Percentiles rank a stretch among this genome's conserved stretches.
Evolutionary conservation across 64 coral and sea anemone species (phyloP).

Genomic region (Anthopleura sola): DNA sequence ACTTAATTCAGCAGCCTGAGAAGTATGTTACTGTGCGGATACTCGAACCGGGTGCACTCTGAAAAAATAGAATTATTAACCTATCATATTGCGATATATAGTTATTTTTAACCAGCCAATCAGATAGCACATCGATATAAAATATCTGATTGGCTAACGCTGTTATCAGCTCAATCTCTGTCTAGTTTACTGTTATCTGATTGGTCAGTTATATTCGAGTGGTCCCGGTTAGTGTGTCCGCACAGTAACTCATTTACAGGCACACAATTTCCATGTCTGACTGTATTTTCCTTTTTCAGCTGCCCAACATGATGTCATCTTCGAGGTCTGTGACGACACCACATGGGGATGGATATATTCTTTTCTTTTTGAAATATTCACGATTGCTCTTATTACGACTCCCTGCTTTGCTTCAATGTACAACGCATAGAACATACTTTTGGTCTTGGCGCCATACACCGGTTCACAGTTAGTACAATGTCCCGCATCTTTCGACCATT

Average conservation of each 20-base stretch:
- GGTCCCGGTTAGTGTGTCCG: no score
- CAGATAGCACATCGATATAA: no score
- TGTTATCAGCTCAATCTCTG: no score
- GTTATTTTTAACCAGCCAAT: no score
- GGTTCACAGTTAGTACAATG: conserved; percentile 51
- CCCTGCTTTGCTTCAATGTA: conserved; percentile 47
- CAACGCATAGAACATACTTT: conserved; percentile 36
- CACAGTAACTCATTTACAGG: conserved; percentile 20
- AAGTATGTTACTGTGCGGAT: no score
- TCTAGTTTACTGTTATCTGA: no score
- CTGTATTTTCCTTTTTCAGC: background rate
- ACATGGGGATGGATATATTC: conserved; percentile 53
- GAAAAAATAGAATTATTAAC: no score
- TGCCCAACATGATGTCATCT: background rate
- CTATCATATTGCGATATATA: no score
- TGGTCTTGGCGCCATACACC: conserved; percentile 23
- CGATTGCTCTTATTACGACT: conserved; percentile 24
- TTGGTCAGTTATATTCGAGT: no score
- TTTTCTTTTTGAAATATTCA: conserved; percentile 25
- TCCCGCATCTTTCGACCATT: conserved; percentile 14
- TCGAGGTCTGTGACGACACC: background rate
- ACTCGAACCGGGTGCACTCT: no score
- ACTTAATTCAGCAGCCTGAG: no score
- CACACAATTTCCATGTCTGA: conserved; percentile 2
- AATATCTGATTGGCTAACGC: no score